A percentile compares a stretch with the other conserved stretches of the same genome.
Evolutionary conservation across 2,888 invertebrate species (phyloP).

Genomic region (Cantharis flavilabris): DNA sequence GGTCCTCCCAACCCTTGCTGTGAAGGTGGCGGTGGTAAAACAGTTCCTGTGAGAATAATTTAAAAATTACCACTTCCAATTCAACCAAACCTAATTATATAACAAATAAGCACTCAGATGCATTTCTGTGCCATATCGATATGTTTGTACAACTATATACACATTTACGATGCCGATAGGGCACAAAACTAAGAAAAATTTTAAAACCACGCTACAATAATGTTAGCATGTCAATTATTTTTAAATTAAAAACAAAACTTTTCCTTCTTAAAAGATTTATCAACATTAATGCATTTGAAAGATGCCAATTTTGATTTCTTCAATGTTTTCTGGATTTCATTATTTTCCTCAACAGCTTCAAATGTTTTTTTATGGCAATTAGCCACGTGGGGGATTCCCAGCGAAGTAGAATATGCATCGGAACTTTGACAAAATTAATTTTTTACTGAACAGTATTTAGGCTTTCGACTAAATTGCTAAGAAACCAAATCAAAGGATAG

Average conservation of each 20-base stretch:
- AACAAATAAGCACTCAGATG: conserved; percentile 29
- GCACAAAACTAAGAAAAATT: conserved; percentile 22
- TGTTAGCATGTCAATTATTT: conserved; percentile 20
- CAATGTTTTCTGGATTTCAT: neutral
- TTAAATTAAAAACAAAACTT: neutral
- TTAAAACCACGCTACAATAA: conserved; percentile 21
- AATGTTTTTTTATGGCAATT: neutral
- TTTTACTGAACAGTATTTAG: no score
- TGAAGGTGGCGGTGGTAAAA: conserved; percentile 60
- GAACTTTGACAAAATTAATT: no score
- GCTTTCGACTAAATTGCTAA: no score
- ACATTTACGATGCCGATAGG: conserved; percentile 24
- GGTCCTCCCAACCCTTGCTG: conserved; percentile 69
- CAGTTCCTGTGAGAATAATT: conserved; percentile 51
- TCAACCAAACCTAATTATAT: neutral
- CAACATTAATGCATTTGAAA: conserved; percentile 1
- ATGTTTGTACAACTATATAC: conserved; percentile 23
- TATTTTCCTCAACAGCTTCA: neutral
- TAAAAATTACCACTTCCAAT: conserved; percentile 7
- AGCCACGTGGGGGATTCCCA: neutral
- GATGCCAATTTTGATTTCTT: neutral
- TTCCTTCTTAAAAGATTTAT: neutral
- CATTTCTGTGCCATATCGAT: conserved; percentile 29
- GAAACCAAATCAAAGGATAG: no score
- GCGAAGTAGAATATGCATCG: no score